Base-by-base conservation (phyloP, 2,888 invertebrate species). In the Chrysotoxum bicinctum region DNA sequence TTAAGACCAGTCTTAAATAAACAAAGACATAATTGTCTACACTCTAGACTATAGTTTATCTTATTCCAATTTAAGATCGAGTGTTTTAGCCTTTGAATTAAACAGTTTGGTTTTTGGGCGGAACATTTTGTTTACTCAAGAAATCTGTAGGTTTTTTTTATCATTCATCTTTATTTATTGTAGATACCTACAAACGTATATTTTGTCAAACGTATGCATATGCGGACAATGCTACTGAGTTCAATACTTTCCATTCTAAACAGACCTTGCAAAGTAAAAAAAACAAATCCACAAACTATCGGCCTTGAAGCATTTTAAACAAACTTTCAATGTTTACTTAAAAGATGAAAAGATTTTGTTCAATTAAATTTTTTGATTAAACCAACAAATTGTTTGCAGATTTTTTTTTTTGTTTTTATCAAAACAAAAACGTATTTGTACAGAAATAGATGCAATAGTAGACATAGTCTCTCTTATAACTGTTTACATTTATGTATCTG, bases 361-460 rank as follows among this genome's bases (percentile, higher is more conserved):
- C 70, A 76, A 81, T 81, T 70, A 64, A 70, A 69, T 69, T 68
- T 54, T 56, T 10, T 21, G 69, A 75, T 75, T 62, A 80, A 76
- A 76, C 48, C 40, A 26, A 7, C 45, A 70, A 40, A 68, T 40
- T 81, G 70, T 76, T 76, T 81, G 70, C 75, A 45, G 40, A 72
- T 70, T 72, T 64, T 48, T 32, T n/a, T 10, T 35, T n/a, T 48
- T 32, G 9, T 10, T 35, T n/a, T 45, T n/a, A 50, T 35, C 32
- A 8, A 50, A 10, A 16, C n/a, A 35, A 35, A 50, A 66, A 16
- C 16, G 1, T 19, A n/a, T 26, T 45, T 30, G 23, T 16, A 10
- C 12, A 35, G 4, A 58, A 40, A 62, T 26, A 40, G 5, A 26
- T 26, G 21, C 5, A 58, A 26, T 26, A 2, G 26, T n/a, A 54